Conservation (phyloP, 1,140 invertebrate genomes). For the Oryzaephilus surinamensis region DNA sequence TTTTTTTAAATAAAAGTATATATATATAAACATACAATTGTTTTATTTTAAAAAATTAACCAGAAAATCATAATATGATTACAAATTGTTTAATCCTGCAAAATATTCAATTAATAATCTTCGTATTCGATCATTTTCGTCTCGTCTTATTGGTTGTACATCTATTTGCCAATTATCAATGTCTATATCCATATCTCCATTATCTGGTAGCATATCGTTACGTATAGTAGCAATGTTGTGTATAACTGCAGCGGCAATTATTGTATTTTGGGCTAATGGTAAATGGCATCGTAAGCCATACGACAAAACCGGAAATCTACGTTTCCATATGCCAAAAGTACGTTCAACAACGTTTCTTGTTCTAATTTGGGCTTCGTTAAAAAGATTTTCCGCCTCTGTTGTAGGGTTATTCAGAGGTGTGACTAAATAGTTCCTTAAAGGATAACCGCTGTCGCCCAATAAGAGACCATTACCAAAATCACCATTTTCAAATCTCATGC, state of each 20-base stretch:
- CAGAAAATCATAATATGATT: too few relatives aligned
- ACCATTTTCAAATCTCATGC: conserved; percentile 3
- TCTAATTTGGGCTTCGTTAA: not conserved
- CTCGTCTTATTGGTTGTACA: too few relatives aligned
- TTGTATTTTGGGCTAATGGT: conserved; percentile 20
- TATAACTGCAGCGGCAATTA: conserved; percentile 32
- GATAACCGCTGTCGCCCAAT: conserved; percentile 11
- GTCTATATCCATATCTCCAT: too few relatives aligned
- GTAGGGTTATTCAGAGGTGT: not conserved
- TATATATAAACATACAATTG: too few relatives aligned
- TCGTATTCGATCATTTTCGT: too few relatives aligned
- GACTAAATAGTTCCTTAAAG: conserved; percentile 7
- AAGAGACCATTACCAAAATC: not conserved
- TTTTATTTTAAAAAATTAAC: too few relatives aligned
- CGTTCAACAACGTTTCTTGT: conserved; percentile 4
- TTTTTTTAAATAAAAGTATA: too few relatives aligned
- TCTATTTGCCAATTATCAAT: too few relatives aligned
- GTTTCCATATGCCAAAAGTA: conserved; percentile 1
- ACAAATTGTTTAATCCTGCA: too few relatives aligned
- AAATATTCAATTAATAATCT: too few relatives aligned
- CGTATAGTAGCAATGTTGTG: conserved; percentile 31
- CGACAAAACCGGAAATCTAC: not conserved
- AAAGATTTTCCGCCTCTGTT: conserved; percentile 3
- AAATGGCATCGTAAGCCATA: conserved; percentile 17
- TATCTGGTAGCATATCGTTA: conserved; percentile 3